Percentiles rank a stretch among this genome's conserved stretches.
phyloP scores from a whole-genome alignment of 1,140 invertebrate genomes.

The Drosophila baimaii region DNA sequence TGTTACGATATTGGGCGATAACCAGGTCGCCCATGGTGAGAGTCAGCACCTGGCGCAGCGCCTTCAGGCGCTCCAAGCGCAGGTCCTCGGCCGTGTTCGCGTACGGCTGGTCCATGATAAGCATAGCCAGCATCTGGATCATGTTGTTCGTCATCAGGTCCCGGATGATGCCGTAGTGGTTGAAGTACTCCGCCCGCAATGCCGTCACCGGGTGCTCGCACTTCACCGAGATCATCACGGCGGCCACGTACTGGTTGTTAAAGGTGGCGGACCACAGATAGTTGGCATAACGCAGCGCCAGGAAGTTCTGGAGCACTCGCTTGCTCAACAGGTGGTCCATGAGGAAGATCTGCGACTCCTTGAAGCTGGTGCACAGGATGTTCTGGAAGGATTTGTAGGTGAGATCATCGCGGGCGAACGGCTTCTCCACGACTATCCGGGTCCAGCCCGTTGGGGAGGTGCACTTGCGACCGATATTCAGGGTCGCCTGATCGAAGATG shows the following conservation, averaged over 20 bases:
- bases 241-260: constrained; percentile 52
- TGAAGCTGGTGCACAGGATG: constrained; percentile 55
- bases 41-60: constrained; percentile 50
- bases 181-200: constrained; percentile 52
- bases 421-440: constrained; percentile 63
- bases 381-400: constrained; percentile 50
- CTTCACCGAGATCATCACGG: constrained; percentile 70
- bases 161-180: constrained; percentile 62
- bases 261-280: constrained; percentile 60
- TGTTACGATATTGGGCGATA: constrained; percentile 65
- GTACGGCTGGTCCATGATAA: constrained; percentile 66
- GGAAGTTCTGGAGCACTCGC: constrained; percentile 53
- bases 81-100: constrained; percentile 52
- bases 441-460: constrained; percentile 45
- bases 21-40: constrained; percentile 52
- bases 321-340: constrained; percentile 66
- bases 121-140: constrained; percentile 60
- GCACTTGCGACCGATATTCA: constrained; percentile 59
- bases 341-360: constrained; percentile 69
- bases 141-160: constrained; percentile 71
- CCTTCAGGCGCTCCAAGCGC: constrained; percentile 50
- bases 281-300: constrained; percentile 61
- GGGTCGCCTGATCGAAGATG: constrained; percentile 47
- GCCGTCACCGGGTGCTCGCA: constrained; percentile 41
- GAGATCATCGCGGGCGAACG: constrained; percentile 57